A percentile compares a stretch with the other conserved stretches of the same genome.
Evolutionary conservation across 2,797 vertebrate genomes (phyloP).

Genomic region (Muraenolepis orangiensis): DNA sequence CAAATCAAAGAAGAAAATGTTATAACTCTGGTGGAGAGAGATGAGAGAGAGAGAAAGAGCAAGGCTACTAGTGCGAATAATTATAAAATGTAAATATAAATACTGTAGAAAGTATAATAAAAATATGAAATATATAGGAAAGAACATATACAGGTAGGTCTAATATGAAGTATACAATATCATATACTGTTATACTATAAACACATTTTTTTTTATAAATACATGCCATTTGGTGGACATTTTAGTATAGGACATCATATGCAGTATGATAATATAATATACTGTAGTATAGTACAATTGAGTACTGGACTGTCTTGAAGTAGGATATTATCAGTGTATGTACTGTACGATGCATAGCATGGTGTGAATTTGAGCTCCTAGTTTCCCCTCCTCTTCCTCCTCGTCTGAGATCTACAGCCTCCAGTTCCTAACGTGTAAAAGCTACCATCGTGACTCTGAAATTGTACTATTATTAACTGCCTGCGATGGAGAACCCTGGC

Average conservation of each 20-base stretch:
- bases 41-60: too few relatives aligned
- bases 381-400: background rate
- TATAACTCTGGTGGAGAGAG: too few relatives aligned
- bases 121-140: background rate
- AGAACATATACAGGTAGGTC: background rate
- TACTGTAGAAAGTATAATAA: background rate
- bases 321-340: background rate
- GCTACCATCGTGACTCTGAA: background rate
- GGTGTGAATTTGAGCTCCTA: background rate
- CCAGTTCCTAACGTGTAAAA: background rate
- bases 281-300: too few relatives aligned
- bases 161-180: background rate
- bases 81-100: background rate
- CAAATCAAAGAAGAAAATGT: too few relatives aligned
- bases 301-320: too few relatives aligned
- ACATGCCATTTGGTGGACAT: background rate
- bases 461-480: background rate
- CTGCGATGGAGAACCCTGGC: background rate
- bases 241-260: background rate
- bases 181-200: background rate
- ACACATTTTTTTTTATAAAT: background rate
- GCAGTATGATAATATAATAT: background rate
- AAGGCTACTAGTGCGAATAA: background rate
- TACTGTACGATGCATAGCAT: too few relatives aligned
- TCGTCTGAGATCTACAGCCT: background rate